phyloP scores from a whole-genome alignment of 2,113 vertebrate genomes.

The Antennarius striatus region DNA sequence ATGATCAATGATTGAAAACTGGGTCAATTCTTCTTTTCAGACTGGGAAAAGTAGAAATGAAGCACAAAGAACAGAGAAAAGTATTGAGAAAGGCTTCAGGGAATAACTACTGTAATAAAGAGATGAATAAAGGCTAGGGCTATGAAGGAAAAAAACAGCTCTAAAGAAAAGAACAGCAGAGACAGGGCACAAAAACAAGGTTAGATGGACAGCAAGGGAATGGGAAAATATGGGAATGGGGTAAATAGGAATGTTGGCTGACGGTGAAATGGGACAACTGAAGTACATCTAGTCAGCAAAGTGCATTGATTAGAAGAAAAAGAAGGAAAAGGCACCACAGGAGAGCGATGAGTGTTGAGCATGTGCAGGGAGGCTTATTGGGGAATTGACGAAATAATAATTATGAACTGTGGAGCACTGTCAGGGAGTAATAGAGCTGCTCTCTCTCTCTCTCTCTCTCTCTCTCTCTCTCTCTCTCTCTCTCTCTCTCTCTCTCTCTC shows the following conservation, averaged over 20 bases:
- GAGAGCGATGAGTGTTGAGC: constrained; percentile 4
- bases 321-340: constrained; percentile 3
- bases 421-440: too few relatives aligned
- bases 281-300: background rate
- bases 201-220: background rate
- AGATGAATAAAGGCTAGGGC: constrained; percentile 4
- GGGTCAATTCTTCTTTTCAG: background rate
- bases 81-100: background rate
- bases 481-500: too few relatives aligned
- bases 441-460: too few relatives aligned
- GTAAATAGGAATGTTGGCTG: background rate
- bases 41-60: constrained; percentile 1
- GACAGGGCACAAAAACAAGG: background rate
- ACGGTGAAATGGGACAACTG: background rate
- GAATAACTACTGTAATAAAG: background rate
- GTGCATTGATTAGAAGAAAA: background rate
- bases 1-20: background rate
- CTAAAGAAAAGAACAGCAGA: background rate
- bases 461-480: too few relatives aligned
- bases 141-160: background rate
- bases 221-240: background rate
- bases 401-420: too few relatives aligned
- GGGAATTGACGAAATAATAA: too few relatives aligned
- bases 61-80: background rate
- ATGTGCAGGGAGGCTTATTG: background rate